phyloP scores from a whole-genome alignment of 2,888 invertebrate genomes.

The Cosmia pyralina region DNA sequence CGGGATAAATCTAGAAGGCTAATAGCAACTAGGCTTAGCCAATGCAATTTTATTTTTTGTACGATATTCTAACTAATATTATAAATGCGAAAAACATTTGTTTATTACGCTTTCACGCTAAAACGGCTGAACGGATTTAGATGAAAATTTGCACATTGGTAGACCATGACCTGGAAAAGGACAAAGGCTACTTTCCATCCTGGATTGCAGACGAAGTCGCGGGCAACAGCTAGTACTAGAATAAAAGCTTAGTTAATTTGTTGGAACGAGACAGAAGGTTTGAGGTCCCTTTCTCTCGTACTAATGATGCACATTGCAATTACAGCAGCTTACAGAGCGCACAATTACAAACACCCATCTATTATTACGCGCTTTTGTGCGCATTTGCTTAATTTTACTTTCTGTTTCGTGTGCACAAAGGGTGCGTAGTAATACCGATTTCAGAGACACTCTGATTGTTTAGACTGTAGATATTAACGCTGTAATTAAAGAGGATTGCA shows the following conservation, averaged over 20 bases:
- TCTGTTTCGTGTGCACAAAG: conserved; percentile 53
- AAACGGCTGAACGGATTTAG: too few relatives aligned
- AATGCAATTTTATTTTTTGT: conserved; percentile 47
- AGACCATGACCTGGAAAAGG: too few relatives aligned
- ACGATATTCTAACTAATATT: conserved; percentile 37
- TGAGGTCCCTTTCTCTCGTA: conserved; percentile 59
- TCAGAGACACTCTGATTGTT: conserved; percentile 48
- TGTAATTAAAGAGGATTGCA: conserved; percentile 19
- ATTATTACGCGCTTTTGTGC: conserved; percentile 72
- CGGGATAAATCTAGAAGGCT: conserved; percentile 26
- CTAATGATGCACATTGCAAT: conserved; percentile 81
- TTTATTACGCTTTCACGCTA: too few relatives aligned
- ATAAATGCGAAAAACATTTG: too few relatives aligned
- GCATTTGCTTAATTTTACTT: conserved; percentile 73
- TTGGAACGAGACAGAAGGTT: conserved; percentile 42
- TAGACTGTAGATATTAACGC: conserved; percentile 37
- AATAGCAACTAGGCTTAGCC: conserved; percentile 41
- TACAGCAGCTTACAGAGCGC: conserved; percentile 73
- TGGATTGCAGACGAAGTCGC: too few relatives aligned
- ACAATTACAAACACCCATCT: conserved; percentile 76
- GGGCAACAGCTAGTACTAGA: conserved; percentile 3
- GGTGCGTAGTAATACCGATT: conserved; percentile 44
- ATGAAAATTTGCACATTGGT: too few relatives aligned
- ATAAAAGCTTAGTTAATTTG: conserved; percentile 54
- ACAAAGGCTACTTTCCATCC: too few relatives aligned